Evolutionary conservation across 2,888 invertebrate species (phyloP).

Genomic region (Pristionchus fissidentatus): DNA sequence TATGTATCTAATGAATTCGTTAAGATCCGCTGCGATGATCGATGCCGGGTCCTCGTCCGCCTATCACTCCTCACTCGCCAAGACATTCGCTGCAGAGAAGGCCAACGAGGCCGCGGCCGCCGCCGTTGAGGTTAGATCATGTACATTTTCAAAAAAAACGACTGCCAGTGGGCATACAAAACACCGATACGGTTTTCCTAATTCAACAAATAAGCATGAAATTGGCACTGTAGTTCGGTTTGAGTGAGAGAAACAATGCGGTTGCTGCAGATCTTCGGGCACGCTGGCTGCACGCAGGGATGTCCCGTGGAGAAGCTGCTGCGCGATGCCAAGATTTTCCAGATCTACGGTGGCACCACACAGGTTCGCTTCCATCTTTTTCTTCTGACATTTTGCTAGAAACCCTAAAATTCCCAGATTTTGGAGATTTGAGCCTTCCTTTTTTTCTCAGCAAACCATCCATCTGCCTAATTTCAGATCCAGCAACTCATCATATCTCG

Average conservation of each 20-base stretch:
- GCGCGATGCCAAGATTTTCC: conserved; percentile 97
- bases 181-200: background rate
- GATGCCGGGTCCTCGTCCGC: conserved; percentile 79
- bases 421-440: background rate
- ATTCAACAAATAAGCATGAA: background rate
- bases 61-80: conserved; percentile 91
- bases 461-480: too few relatives aligned
- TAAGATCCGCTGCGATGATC: conserved; percentile 57
- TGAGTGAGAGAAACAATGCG: too few relatives aligned
- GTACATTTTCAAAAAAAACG: background rate
- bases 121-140: conserved; percentile 82
- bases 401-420: too few relatives aligned
- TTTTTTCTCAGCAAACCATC: too few relatives aligned
- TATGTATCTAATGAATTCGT: background rate
- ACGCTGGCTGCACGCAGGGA: conserved; percentile 86
- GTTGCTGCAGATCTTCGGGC: conserved; percentile 65
- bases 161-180: too few relatives aligned
- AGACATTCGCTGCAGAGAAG: conserved; percentile 90
- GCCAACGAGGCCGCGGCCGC: conserved; percentile 94
- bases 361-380: conserved; percentile 53
- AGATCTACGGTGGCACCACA: conserved; percentile 98
- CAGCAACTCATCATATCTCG: conserved; percentile 27
- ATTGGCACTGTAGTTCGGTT: background rate
- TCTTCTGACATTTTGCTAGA: too few relatives aligned
- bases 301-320: conserved; percentile 98